Evolutionary conservation across 2,797 vertebrate genomes (phyloP).

Genomic region (Cossypha caffra): DNA sequence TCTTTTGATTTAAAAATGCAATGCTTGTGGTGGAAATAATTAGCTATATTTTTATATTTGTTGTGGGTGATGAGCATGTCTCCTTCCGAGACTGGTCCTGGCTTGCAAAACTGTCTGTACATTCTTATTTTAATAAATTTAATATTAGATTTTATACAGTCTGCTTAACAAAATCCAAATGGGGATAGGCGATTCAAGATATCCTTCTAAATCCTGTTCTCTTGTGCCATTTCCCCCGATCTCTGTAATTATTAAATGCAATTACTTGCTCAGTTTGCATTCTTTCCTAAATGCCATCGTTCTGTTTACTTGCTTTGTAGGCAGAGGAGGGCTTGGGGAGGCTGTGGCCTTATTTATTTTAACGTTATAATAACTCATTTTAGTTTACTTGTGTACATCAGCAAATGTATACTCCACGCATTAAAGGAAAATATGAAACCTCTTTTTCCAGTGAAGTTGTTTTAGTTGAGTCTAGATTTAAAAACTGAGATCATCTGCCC

Average conservation of each 20-base stretch:
- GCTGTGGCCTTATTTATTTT: not conserved
- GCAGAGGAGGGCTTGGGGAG: not conserved
- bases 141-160: not conserved
- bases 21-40: not conserved
- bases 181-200: not conserved
- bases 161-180: not conserved
- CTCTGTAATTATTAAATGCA: not conserved
- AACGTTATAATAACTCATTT: not conserved
- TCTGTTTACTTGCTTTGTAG: not conserved
- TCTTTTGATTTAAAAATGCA: not conserved
- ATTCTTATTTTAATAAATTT: not conserved
- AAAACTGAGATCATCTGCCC: not conserved
- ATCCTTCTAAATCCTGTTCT: not conserved
- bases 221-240: not conserved
- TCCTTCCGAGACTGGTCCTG: not conserved
- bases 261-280: not conserved
- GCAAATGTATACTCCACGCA: not conserved
- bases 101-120: not conserved
- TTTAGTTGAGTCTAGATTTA: not conserved
- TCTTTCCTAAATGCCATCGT: not conserved
- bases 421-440: not conserved
- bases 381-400: not conserved
- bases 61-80: rapidly evolving
- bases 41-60: not conserved
- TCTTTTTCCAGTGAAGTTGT: not conserved